These are phyloP conservation scores for Eulemur macaco DNA, from an alignment of 2,113 vertebrate genomes.

Conservation along the genomic window DNA sequence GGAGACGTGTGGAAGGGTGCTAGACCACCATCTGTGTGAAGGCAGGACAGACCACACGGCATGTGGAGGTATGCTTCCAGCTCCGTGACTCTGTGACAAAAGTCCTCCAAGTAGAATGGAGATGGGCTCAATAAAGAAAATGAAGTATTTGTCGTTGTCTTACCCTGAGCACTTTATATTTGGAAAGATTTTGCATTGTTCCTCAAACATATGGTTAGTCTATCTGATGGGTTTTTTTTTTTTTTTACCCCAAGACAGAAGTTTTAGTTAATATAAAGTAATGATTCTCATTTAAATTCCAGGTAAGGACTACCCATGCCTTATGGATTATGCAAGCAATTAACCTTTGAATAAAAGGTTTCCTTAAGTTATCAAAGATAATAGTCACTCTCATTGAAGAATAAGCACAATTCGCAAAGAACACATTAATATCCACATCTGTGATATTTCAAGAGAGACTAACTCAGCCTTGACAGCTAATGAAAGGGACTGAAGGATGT, in stretches of 20 bases:
- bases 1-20: constrained; percentile 19
- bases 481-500: constrained; percentile 37
- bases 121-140: constrained; percentile 12
- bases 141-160: constrained; percentile 43
- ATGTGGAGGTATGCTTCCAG: constrained; percentile 48
- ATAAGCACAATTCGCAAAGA: constrained; percentile 52
- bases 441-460: constrained; percentile 60
- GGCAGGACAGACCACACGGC: neutral
- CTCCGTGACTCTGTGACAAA: constrained; percentile 37
- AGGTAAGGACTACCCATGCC: neutral
- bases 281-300: constrained; percentile 58
- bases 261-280: neutral
- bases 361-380: constrained; percentile 56
- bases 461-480: constrained; percentile 47
- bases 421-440: constrained; percentile 62
- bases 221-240: neutral
- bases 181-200: constrained; percentile 53
- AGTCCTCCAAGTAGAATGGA: constrained; percentile 56
- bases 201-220: constrained; percentile 53
- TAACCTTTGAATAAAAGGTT: constrained; percentile 67
- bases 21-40: neutral
- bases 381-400: constrained; percentile 54
- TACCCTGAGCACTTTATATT: constrained; percentile 24
- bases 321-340: constrained; percentile 44
- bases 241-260: neutral